Percentiles rank a stretch among this genome's conserved stretches.
Conservation (phyloP, 2,797 vertebrate genomes). For the Danio choprae region DNA sequence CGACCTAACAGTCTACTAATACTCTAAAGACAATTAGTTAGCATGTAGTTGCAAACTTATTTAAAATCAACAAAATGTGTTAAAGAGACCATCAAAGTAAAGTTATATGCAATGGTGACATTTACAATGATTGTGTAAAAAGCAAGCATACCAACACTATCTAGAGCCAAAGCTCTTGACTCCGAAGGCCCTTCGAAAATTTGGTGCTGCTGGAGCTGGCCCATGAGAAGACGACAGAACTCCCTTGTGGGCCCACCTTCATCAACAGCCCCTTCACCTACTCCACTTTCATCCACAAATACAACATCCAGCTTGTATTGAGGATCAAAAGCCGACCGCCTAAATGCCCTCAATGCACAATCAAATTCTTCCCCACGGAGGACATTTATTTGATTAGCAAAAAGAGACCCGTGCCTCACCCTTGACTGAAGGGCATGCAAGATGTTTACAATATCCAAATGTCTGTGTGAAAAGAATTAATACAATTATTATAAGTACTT, state of each 20-base stretch:
- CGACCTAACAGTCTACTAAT: too few species aligned
- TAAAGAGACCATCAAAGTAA: too few species aligned
- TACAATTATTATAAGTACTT: too few species aligned
- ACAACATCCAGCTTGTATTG: slow-evolving; percentile 31
- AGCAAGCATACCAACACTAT: too few species aligned
- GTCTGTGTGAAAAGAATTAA: too few species aligned
- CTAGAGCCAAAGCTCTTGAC: too few species aligned
- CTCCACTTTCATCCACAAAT: slow-evolving; percentile 34
- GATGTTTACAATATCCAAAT: too few species aligned
- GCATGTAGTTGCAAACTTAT: too few species aligned
- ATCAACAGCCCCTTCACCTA: slow-evolving; percentile 29
- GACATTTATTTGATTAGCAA: slow-evolving; percentile 51
- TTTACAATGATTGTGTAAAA: too few species aligned
- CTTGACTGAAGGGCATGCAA: slow-evolving; percentile 10
- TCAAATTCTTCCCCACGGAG: slow-evolving; percentile 48
- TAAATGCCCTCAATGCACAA: slow-evolving; percentile 45
- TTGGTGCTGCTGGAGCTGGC: slow-evolving; percentile 39
- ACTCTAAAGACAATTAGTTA: too few species aligned
- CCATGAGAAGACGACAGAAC: slow-evolving; percentile 45
- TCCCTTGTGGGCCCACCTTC: slow-evolving; percentile 39
- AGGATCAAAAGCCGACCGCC: slow-evolving; percentile 27
- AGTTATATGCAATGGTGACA: too few species aligned
- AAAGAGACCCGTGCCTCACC: slow-evolving; percentile 14
- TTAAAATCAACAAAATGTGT: too few species aligned
- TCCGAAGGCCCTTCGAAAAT: not conserved